Conservation (phyloP, 1,140 invertebrate species). For the Marisa cornuarietis region DNA sequence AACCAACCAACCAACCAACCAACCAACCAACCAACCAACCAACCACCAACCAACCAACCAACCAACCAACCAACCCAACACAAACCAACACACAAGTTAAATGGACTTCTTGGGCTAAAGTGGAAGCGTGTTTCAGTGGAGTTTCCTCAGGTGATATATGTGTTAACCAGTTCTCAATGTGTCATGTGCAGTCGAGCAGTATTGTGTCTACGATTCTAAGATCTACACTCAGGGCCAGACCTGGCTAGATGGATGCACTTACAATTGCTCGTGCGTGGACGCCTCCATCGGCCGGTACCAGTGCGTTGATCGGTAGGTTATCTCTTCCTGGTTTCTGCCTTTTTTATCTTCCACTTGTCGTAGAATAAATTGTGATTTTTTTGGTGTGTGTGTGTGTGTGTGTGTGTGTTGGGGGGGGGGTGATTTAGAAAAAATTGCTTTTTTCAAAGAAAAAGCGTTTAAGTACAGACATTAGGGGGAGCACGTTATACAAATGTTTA, state of each 20-base stretch:
- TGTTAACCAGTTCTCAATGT: no score
- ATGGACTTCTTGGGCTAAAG: not conserved
- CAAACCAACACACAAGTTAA: no score
- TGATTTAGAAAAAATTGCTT: not conserved
- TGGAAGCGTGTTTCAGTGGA: no score
- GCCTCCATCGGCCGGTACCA: constrained; percentile 39
- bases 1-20: no score
- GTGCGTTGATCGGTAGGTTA: constrained; percentile 44
- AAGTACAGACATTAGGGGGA: not conserved
- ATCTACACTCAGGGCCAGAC: constrained; percentile 33
- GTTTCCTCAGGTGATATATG: no score
- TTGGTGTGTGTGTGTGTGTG: not conserved
- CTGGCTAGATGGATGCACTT: constrained; percentile 50
- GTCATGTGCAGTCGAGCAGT: not conserved
- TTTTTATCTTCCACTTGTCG: not conserved
- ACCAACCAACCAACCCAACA: no score
- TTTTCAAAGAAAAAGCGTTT: not conserved
- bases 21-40: no score
- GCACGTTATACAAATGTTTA: not conserved
- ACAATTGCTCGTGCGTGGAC: constrained; percentile 46
- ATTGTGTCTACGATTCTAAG: constrained; percentile 26
- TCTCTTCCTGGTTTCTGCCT: not conserved
- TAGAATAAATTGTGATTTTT: not conserved
- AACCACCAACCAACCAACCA: no score
- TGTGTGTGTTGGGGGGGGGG: no score